phyloP scores from a whole-genome alignment of 1,140 invertebrate species.

The Araneus ventricosus region DNA sequence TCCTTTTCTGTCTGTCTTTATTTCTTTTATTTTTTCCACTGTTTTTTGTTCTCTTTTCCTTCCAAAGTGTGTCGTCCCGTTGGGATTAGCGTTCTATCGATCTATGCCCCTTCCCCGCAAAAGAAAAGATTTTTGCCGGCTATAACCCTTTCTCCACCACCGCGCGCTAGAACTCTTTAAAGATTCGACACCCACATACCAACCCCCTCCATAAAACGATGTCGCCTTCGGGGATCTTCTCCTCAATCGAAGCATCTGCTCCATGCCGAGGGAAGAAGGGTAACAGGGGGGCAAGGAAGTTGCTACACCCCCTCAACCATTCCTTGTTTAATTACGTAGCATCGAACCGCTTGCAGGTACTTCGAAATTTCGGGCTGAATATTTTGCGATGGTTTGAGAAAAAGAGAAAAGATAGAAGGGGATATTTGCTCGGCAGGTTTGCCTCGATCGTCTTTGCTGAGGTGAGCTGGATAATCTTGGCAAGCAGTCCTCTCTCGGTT shows the following conservation, averaged over 20 bases:
- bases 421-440: constrained; percentile 65
- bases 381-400: constrained; percentile 49
- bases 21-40: neutral
- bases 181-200: constrained; percentile 45
- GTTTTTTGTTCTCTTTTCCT: neutral
- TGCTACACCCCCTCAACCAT: constrained; percentile 13
- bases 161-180: constrained; percentile 27
- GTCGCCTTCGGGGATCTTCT: constrained; percentile 51
- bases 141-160: constrained; percentile 42
- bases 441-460: constrained; percentile 60
- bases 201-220: constrained; percentile 18
- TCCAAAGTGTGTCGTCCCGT: constrained; percentile 43
- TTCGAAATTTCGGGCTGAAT: constrained; percentile 65
- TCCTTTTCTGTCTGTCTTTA: neutral
- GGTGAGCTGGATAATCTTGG: constrained; percentile 55
- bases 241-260: constrained; percentile 70
- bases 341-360: constrained; percentile 56
- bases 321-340: constrained; percentile 68
- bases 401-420: constrained; percentile 14
- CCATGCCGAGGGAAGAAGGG: neutral
- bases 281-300: neutral
- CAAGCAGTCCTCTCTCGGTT: constrained; percentile 1
- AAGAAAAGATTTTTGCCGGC: constrained; percentile 53
- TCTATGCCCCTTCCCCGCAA: neutral
- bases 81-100: constrained; percentile 47